Evolutionary conservation across 2,113 vertebrate species (phyloP), one percentile per base, ranked within the genome.

Genomic region (Ctenodactylus gundi): DNA sequence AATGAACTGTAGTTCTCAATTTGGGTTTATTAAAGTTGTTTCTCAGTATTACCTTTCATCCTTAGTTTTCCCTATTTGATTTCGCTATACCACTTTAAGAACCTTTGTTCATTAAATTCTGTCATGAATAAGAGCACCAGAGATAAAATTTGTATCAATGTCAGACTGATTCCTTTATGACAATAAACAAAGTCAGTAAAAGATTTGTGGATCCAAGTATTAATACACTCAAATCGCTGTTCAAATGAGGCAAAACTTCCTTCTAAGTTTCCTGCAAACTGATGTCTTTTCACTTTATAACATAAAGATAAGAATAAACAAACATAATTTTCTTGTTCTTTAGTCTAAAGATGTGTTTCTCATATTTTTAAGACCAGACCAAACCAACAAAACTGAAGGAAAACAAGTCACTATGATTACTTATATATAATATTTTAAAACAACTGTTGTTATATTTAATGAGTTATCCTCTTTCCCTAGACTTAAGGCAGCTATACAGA

Each of bases 1-100:
- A 67, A 49, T 9, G 17, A 80, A 68, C 4, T 53, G 7, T 11
- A 46, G 72, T 94, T 68, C 91, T 93, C 62, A 92, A 94, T 73
- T 88, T 21, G 9, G 15, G 44, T 96, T 96, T 97, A 96, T 97
- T 95, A 57, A 91, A 83, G 68, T 65, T 93, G 27, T 85, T 85
- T 95, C 55, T 90, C 62, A 87, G 88, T n/a, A 89, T 82, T 88
- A n/a, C 53, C 76, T 70, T 87, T 89, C 53, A 90, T 41, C 44
- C 78, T 87, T 93, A 14, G 12, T 77, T 72, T 85, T 85, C 73
- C 57, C 25, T 41, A 51, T 88, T 65, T 76, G 51, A 88, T 85
- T 96, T 85, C 90, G 53, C 49, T 90, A 92, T 88, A 81, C 31
- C 80, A 39, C 88, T 85, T 85, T 76, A 70, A 65, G 39, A 88